Percentiles rank a stretch among this genome's conserved stretches.
Evolutionary conservation across 2,113 vertebrate species (phyloP).

Genomic region (Odocoileus virginianus): DNA sequence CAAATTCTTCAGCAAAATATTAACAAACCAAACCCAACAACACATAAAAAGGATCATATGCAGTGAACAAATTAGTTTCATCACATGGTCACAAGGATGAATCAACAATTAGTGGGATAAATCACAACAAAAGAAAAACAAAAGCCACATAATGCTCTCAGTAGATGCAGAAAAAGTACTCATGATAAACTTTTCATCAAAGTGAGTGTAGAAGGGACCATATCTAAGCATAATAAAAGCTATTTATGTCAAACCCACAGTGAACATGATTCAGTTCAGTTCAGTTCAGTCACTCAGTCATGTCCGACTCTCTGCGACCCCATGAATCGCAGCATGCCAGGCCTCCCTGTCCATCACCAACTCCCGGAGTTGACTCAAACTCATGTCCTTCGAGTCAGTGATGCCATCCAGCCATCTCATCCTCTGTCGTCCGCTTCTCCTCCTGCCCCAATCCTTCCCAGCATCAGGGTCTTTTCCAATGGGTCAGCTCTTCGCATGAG

Average conservation of each 20-base stretch:
- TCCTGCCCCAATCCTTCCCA: too few species aligned
- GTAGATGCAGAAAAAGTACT: not conserved
- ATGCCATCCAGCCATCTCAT: too few species aligned
- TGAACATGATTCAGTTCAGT: not conserved
- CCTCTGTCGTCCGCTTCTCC: too few species aligned
- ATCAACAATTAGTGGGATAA: not conserved
- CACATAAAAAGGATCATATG: not conserved
- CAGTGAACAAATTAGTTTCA: not conserved
- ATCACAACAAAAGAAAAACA: not conserved
- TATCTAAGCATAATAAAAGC: not conserved
- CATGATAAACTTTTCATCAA: not conserved
- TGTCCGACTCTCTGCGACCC: too few species aligned
- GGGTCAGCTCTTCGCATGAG: too few species aligned
- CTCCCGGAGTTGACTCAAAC: too few species aligned
- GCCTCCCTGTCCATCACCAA: too few species aligned
- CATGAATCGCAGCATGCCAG: too few species aligned
- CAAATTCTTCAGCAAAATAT: not conserved
- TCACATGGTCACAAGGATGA: not conserved
- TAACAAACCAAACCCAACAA: not conserved
- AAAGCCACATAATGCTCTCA: not conserved
- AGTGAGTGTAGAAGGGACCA: not conserved
- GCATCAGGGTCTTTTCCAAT: too few species aligned
- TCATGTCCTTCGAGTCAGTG: too few species aligned
- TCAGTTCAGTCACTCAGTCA: too few species aligned
- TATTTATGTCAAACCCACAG: not conserved